A percentile compares a stretch with the other conserved stretches of the same genome.
phyloP scores from a whole-genome alignment of 2,888 invertebrate species.

The Erebia palarica region DNA sequence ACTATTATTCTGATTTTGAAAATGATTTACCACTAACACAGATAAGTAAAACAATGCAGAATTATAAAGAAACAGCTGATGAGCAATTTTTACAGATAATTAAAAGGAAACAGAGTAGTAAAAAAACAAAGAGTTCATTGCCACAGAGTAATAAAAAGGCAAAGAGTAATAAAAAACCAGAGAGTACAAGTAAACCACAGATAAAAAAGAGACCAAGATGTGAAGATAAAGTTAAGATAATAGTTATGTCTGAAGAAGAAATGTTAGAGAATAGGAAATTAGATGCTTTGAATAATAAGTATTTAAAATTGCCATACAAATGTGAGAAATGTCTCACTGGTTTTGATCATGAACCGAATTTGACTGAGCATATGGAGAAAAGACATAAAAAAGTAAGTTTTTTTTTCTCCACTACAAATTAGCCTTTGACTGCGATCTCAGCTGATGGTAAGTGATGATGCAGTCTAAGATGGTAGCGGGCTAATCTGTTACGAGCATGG shows the following conservation, averaged over 20 bases:
- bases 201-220: conserved; percentile 43
- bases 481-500: no score
- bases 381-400: conserved; percentile 57
- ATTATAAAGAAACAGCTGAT: neutral
- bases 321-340: conserved; percentile 64
- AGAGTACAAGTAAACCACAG: neutral
- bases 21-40: conserved; percentile 49
- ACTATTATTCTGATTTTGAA: conserved; percentile 52
- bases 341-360: conserved; percentile 62
- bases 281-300: conserved; percentile 51
- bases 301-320: conserved; percentile 60
- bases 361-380: conserved; percentile 58
- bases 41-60: conserved; percentile 40
- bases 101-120: neutral
- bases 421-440: no score
- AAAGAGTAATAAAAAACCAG: neutral
- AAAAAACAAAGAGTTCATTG: neutral
- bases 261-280: conserved; percentile 54
- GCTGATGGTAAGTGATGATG: no score
- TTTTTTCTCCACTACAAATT: no score
- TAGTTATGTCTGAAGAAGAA: conserved; percentile 53
- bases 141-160: neutral
- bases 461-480: no score
- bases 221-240: conserved; percentile 55
- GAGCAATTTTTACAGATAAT: conserved; percentile 26